Evolutionary conservation across 2,113 vertebrate species (phyloP).

Genomic region (Notothenia coriiceps): DNA sequence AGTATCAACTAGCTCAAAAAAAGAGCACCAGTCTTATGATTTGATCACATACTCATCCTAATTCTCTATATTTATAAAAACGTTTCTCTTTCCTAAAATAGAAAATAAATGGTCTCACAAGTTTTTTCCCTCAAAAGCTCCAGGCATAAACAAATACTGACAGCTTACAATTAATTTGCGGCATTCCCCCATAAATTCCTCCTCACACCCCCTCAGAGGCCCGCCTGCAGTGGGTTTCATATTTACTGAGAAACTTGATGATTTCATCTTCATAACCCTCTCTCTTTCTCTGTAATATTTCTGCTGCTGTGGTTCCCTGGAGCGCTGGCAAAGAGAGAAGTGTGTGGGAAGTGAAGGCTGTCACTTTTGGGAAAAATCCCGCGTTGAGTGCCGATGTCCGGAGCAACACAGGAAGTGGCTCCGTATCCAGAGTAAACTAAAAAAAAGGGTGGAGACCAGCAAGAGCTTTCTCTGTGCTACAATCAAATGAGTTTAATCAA

Average conservation of each 20-base stretch:
- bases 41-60: slow-evolving; percentile 10
- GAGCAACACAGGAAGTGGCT: slow-evolving; percentile 71
- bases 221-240: slow-evolving; percentile 21
- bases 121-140: slow-evolving; percentile 30
- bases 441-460: slow-evolving; percentile 43
- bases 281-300: background rate
- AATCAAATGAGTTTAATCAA: slow-evolving; percentile 31
- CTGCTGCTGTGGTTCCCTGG: background rate
- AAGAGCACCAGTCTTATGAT: slow-evolving; percentile 1
- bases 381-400: slow-evolving; percentile 70
- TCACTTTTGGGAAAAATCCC: slow-evolving; percentile 69
- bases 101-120: slow-evolving; percentile 37
- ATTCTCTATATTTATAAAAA: background rate
- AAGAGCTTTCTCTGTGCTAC: slow-evolving; percentile 16
- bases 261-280: background rate
- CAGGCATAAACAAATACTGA: slow-evolving; percentile 62
- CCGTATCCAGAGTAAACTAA: slow-evolving; percentile 47
- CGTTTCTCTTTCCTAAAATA: slow-evolving; percentile 43
- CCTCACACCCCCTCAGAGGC: slow-evolving; percentile 19
- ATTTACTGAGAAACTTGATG: background rate
- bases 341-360: slow-evolving; percentile 38
- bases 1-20: slow-evolving; percentile 12
- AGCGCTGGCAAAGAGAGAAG: background rate
- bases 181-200: slow-evolving; percentile 44
- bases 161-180: slow-evolving; percentile 50